Conservation (phyloP, 1,140 invertebrate species). For the Trachymyrmex cornetzi region DNA sequence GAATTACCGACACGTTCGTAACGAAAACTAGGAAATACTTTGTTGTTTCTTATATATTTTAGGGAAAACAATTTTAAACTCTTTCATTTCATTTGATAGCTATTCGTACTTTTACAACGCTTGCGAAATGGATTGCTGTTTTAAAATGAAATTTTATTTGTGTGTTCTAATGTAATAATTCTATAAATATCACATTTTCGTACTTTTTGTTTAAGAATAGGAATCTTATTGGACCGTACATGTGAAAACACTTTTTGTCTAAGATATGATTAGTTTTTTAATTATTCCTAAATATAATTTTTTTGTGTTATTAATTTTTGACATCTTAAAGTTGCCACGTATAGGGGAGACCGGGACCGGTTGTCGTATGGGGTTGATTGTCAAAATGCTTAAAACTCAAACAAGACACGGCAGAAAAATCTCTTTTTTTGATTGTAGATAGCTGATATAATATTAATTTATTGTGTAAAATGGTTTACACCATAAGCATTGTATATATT, state of each 20-base stretch:
- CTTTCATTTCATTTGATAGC: neutral
- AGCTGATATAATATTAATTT: no score
- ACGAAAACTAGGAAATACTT: constrained; percentile 40
- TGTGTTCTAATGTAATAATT: neutral
- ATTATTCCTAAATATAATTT: constrained; percentile 8
- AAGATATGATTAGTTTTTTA: neutral
- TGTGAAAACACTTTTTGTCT: neutral
- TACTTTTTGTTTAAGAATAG: neutral
- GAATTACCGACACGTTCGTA: constrained; percentile 19
- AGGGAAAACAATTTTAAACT: constrained; percentile 16
- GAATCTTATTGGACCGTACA: no score
- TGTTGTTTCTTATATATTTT: constrained; percentile 52
- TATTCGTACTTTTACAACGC: constrained; percentile 4
- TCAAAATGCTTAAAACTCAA: no score
- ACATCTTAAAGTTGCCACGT: neutral
- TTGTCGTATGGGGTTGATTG: no score
- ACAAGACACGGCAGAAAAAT: no score
- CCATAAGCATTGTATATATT: no score
- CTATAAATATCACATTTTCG: neutral
- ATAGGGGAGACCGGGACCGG: no score
- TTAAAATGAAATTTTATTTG: neutral
- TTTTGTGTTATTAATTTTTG: constrained; percentile 2
- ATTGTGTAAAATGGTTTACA: no score
- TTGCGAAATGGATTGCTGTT: neutral
- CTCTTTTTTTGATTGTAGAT: no score